Conservation (phyloP, 2,888 invertebrate species). For the Ennomos quercinarius region DNA sequence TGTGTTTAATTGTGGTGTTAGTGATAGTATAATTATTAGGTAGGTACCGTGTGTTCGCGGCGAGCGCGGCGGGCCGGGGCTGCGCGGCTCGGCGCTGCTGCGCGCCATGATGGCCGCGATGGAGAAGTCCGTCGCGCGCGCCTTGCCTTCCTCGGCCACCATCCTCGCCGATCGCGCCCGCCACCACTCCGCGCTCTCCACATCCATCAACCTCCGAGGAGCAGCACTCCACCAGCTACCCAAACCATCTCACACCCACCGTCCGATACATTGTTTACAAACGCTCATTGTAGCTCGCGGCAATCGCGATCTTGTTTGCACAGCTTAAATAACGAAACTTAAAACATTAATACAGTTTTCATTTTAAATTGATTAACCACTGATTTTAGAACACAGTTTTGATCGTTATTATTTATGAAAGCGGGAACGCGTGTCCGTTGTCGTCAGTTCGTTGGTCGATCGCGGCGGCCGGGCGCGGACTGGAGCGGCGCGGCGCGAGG, state of each 20-base stretch:
- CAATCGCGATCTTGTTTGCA: conserved; percentile 4
- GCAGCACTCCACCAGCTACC: conserved; percentile 41
- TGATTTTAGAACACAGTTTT: conserved; percentile 30
- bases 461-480: conserved; percentile 76
- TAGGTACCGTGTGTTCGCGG: conserved; percentile 50
- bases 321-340: conserved; percentile 8
- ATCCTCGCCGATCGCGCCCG: conserved; percentile 68
- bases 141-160: conserved; percentile 80
- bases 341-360: conserved; percentile 15
- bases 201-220: conserved; percentile 77
- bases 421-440: conserved; percentile 47
- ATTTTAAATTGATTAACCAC: conserved; percentile 22
- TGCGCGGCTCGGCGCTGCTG: conserved; percentile 77
- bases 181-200: conserved; percentile 79
- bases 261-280: conserved; percentile 62
- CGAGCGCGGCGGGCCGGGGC: conserved; percentile 75
- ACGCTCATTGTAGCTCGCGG: conserved; percentile 18
- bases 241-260: conserved; percentile 71
- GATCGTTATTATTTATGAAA: conserved; percentile 40
- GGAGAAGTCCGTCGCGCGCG: conserved; percentile 95
- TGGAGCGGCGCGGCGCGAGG: conserved; percentile 67
- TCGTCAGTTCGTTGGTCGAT: conserved; percentile 49
- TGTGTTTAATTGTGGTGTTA: conserved; percentile 54
- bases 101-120: conserved; percentile 97
- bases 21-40: conserved; percentile 44